Base-by-base conservation (phyloP, 2,888 invertebrate species). In the Drosophila pegasa region DNA sequence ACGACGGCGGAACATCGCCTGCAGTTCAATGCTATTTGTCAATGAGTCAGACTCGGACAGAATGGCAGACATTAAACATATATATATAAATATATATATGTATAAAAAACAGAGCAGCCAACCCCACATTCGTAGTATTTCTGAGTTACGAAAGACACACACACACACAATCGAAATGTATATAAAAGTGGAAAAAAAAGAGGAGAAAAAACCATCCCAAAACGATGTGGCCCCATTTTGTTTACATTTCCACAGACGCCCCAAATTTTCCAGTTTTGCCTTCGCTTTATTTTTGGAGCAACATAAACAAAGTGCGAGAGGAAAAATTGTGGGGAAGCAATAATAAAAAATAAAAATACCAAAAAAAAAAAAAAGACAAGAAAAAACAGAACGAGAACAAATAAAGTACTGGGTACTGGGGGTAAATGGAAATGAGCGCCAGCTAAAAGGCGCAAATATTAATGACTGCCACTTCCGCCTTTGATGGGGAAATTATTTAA, bases 1-100 rank as follows among this genome's bases (percentile, higher is more conserved):
- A 38, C 47, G 52, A 41, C n/a, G n/a, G n/a, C n/a, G n/a, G 16
- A 9, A 51, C 40, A 60, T 55, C 58, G 87, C 82, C 79, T 75
- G 80, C 87, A 86, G 84, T 83, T 86, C 82, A 83, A 87, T 83
- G 82, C 74, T 88, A 77, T 88, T 83, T 83, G 88, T 83, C 82
- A 83, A 83, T 83, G 82, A 83, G 84, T 88, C 85, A 81, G 64
- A 62, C 16, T 41, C 50, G 9, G 51, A 29, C 56, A 33, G 58
- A 52, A 40, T 47, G 37, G 47, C 27, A 69, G 31, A 33, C 54
- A 71, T 43, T 27, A 55, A 33, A 59, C 31, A 56, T 20, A 33
- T 10, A 22, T 3, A 40, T 2, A 57, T 9, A 33, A 8, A 48
- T 4, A 31, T 6, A 45, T 20, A 33, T 10, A 22, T 3, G 31